A percentile compares a stretch with the other conserved stretches of the same genome.
Evolutionary conservation across 2,113 vertebrate genomes (phyloP).

Genomic region (Ploceus nigricollis): DNA sequence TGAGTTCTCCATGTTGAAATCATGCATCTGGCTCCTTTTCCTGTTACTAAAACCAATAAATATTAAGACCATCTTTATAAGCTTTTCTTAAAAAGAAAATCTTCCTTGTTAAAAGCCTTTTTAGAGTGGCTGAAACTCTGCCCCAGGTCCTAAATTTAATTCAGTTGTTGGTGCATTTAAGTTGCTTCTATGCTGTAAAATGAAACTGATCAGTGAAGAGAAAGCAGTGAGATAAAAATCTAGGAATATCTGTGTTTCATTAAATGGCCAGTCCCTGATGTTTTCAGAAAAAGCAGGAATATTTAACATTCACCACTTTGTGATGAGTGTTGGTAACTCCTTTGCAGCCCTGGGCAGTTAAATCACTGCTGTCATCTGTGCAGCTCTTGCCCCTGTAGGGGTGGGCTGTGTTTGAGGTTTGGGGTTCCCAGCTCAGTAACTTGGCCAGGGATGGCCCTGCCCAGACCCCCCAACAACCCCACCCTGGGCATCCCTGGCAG

Average conservation of each 20-base stretch:
- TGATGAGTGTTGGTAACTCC: background rate
- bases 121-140: background rate
- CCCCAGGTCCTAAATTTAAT: background rate
- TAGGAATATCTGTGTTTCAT: background rate
- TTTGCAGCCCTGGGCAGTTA: background rate
- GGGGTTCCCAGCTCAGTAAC: background rate
- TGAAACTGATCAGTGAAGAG: background rate
- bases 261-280: background rate
- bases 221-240: background rate
- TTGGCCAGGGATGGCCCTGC: background rate
- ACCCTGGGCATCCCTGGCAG: background rate
- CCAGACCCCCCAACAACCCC: background rate
- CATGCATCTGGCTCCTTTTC: background rate
- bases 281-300: background rate
- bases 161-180: background rate
- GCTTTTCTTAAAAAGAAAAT: background rate
- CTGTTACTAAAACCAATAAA: background rate
- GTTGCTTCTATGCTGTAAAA: background rate
- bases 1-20: background rate
- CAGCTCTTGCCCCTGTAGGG: background rate
- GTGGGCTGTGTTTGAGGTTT: background rate
- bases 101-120: background rate
- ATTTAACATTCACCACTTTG: background rate
- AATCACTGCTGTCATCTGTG: background rate
- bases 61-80: background rate